A percentile compares a stretch with the other conserved stretches of the same genome.
Conservation (phyloP, 2,888 invertebrate genomes). For the Lasioglossum marginatum region DNA sequence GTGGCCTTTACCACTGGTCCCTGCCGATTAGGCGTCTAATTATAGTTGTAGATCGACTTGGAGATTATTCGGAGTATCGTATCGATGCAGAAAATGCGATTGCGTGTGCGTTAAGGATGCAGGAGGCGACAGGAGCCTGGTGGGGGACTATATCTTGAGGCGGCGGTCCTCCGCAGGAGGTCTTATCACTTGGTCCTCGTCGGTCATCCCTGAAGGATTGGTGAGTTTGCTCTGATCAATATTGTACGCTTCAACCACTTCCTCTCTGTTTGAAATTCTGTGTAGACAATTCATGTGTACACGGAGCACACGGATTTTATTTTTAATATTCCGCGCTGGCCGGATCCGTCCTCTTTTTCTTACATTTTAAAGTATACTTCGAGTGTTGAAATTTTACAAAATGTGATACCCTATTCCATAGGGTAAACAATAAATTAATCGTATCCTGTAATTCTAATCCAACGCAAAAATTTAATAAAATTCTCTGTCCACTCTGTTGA, state of each 20-base stretch:
- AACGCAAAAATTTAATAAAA: neutral
- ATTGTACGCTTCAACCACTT: neutral
- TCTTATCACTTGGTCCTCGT: constrained; percentile 71
- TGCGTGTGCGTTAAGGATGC: constrained; percentile 65
- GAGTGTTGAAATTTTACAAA: neutral
- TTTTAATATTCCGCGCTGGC: neutral
- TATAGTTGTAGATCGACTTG: constrained; percentile 4
- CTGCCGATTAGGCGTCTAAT: neutral
- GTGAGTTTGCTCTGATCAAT: constrained; percentile 39
- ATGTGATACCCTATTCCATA: neutral
- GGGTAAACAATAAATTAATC: neutral
- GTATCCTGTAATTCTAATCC: neutral
- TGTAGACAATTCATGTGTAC: neutral
- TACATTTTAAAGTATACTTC: neutral
- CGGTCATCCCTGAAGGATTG: constrained; percentile 70
- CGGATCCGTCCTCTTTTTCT: neutral
- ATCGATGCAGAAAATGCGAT: constrained; percentile 53
- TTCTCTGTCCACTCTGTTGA: neutral
- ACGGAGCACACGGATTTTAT: neutral
- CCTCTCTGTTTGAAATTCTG: neutral
- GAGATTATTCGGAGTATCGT: constrained; percentile 22
- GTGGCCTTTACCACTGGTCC: neutral
- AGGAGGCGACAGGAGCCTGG: constrained; percentile 47
- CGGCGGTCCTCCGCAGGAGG: constrained; percentile 59
- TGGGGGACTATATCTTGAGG: constrained; percentile 68